Percentiles rank a stretch among this genome's conserved stretches.
Conservation (phyloP, 2,888 invertebrate species). For the Enchytraeus crypticus region DNA sequence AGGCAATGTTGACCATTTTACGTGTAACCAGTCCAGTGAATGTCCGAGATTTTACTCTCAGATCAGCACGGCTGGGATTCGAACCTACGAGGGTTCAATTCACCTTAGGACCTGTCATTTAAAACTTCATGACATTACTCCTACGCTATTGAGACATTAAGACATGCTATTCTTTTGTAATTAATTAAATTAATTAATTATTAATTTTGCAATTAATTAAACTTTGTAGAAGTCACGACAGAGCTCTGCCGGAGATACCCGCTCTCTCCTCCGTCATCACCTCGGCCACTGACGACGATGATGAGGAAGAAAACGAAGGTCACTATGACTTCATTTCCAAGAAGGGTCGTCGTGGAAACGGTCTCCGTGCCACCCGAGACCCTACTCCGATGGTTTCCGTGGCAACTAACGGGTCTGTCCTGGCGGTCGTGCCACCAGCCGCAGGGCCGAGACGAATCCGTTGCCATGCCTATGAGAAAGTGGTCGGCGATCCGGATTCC, state of each 20-base stretch:
- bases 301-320: slow-evolving; percentile 19
- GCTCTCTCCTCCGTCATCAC: background rate
- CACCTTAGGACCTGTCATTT: no score
- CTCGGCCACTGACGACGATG: slow-evolving; percentile 15
- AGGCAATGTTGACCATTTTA: no score
- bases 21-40: no score
- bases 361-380: background rate
- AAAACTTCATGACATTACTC: no score
- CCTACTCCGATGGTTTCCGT: background rate
- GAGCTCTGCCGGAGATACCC: slow-evolving; percentile 24
- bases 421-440: no score
- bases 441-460: background rate
- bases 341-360: background rate
- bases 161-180: no score
- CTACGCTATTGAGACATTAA: no score
- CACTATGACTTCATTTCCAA: slow-evolving; percentile 21
- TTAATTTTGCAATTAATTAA: background rate
- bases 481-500: slow-evolving; percentile 9
- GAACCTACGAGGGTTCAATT: no score
- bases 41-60: no score
- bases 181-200: no score
- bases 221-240: slow-evolving; percentile 15
- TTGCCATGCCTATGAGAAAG: slow-evolving; percentile 15
- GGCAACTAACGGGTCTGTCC: background rate
- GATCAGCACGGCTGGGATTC: no score